Conservation (phyloP, 1,140 invertebrate species). For the Triops cancriformis region DNA sequence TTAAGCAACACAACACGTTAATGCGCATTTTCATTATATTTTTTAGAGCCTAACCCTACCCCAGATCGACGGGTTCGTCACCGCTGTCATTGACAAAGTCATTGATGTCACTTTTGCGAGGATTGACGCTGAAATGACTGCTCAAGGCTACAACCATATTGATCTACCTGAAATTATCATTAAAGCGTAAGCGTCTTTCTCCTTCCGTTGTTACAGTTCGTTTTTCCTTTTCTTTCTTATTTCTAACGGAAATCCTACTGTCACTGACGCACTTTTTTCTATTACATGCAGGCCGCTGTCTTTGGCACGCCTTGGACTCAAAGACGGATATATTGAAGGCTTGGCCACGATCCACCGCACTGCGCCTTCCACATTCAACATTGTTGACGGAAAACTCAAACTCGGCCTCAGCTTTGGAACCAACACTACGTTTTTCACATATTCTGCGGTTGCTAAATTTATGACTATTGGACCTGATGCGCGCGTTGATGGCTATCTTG, state of each 20-base stretch:
- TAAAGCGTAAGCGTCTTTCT: background rate
- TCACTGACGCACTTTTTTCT: background rate
- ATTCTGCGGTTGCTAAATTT: background rate
- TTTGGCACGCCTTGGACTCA: background rate
- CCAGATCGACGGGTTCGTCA: background rate
- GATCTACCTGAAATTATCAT: background rate
- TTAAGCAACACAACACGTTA: background rate
- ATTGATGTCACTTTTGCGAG: background rate
- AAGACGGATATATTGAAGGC: background rate
- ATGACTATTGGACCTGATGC: background rate
- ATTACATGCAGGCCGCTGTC: background rate
- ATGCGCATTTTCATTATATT: background rate
- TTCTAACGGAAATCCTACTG: background rate
- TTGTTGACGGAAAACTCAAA: background rate
- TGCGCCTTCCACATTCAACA: background rate
- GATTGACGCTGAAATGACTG: background rate
- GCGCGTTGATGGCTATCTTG: background rate
- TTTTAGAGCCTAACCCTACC: background rate
- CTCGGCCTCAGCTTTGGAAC: background rate
- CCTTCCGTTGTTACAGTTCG: background rate
- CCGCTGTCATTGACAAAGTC: background rate
- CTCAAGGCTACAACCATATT: background rate
- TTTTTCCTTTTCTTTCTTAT: background rate
- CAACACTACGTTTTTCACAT: background rate
- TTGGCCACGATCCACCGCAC: background rate